phyloP scores from a whole-genome alignment of 2,797 vertebrate species.

The Falco rusticolus region DNA sequence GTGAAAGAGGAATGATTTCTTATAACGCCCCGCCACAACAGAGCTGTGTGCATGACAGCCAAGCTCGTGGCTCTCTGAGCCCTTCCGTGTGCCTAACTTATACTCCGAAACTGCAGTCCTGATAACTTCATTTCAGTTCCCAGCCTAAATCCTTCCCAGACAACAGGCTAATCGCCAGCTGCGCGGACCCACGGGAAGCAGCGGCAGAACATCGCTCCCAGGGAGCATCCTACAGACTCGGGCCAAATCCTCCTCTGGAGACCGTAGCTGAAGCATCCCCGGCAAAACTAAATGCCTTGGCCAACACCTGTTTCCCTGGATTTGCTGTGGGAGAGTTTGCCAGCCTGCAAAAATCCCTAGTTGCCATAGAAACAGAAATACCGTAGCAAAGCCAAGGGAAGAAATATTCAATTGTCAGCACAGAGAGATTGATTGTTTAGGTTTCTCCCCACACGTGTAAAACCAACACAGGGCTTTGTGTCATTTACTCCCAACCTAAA shows the following conservation, averaged over 20 bases:
- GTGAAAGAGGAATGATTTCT: not conserved
- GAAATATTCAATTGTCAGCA: slow-evolving; percentile 70
- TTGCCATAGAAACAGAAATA: slow-evolving; percentile 80
- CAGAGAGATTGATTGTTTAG: slow-evolving; percentile 67
- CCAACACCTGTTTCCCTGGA: slow-evolving; percentile 52
- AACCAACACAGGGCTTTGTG: slow-evolving; percentile 48
- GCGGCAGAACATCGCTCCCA: fast-evolving
- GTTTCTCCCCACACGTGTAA: slow-evolving; percentile 1
- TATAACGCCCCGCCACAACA: not conserved
- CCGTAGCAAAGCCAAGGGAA: slow-evolving; percentile 55
- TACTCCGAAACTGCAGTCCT: not conserved
- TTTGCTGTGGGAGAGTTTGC: slow-evolving; percentile 34
- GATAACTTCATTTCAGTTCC: not conserved
- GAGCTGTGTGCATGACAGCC: fast-evolving
- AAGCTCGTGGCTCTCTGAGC: not conserved
- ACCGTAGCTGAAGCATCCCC: not conserved
- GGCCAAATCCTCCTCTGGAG: not conserved
- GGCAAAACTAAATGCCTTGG: not conserved
- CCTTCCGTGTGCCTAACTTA: not conserved
- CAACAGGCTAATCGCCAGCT: not conserved
- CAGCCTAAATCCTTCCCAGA: not conserved
- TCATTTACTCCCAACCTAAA: slow-evolving; percentile 68
- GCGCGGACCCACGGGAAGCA: fast-evolving
- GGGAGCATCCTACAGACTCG: not conserved
- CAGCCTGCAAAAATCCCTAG: slow-evolving; percentile 72